Conservation (phyloP, 1,140 invertebrate species). For the Gonioctena quinquepunctata region DNA sequence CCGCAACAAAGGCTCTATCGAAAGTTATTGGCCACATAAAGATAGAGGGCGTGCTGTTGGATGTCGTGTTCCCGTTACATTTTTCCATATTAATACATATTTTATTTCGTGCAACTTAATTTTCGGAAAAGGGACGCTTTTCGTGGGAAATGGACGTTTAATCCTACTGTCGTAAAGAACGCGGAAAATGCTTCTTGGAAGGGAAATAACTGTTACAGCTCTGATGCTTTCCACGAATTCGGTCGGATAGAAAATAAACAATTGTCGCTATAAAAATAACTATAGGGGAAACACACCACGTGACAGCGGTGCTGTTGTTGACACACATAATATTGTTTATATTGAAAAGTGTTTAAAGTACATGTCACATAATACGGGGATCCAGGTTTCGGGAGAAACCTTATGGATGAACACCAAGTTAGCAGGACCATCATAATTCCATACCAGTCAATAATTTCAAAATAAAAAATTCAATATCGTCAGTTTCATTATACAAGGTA, state of each 20-base stretch:
- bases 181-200: neutral
- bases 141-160: neutral
- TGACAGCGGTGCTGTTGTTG: too few species aligned
- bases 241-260: neutral
- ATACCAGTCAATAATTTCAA: too few species aligned
- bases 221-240: neutral
- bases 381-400: too few species aligned
- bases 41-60: neutral
- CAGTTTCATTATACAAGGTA: too few species aligned
- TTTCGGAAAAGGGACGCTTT: neutral
- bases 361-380: too few species aligned
- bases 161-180: neutral
- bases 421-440: too few species aligned
- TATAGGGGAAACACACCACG: too few species aligned
- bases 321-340: too few species aligned
- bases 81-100: neutral
- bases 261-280: too few species aligned
- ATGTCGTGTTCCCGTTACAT: neutral
- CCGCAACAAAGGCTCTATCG: slow-evolving; percentile 6
- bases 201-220: neutral
- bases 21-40: slow-evolving; percentile 1
- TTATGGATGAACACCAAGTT: too few species aligned
- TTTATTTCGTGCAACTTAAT: neutral
- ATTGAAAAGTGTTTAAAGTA: too few species aligned
- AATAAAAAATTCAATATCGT: too few species aligned